Evolutionary conservation across 2,888 invertebrate genomes (phyloP).

Genomic region (Agrochola macilenta): DNA sequence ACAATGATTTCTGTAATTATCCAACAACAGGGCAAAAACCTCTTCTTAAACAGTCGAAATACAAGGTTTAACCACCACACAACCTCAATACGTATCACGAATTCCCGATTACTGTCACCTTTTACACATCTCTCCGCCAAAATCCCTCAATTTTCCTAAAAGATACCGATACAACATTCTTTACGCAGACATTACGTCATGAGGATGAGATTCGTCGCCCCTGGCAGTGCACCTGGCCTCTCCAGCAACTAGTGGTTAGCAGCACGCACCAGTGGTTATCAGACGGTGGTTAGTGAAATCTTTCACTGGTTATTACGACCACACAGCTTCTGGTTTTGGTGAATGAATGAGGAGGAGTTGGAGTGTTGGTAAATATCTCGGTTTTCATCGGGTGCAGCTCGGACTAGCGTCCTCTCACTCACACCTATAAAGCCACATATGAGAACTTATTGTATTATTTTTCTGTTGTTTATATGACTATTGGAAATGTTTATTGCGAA

Average conservation of each 20-base stretch:
- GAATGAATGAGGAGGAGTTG: not conserved
- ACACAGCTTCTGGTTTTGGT: constrained; percentile 34
- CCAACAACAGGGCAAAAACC: not conserved
- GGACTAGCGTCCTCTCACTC: too few species aligned
- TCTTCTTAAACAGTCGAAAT: not conserved
- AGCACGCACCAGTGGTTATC: constrained; percentile 47
- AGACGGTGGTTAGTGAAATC: constrained; percentile 12
- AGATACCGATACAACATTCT: not conserved
- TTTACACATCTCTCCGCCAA: not conserved
- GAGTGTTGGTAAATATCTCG: not conserved
- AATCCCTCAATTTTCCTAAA: not conserved
- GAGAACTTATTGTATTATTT: not conserved
- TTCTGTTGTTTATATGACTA: not conserved
- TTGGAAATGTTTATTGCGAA: not conserved
- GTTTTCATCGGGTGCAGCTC: not conserved
- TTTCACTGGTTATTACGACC: constrained; percentile 31
- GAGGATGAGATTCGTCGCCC: constrained; percentile 33
- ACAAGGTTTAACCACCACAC: not conserved
- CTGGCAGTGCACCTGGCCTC: constrained; percentile 53
- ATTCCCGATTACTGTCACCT: not conserved
- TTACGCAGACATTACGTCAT: constrained; percentile 11
- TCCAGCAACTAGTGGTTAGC: constrained; percentile 31
- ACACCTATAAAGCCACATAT: not conserved
- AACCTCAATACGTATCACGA: not conserved
- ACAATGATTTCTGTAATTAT: too few species aligned